Conservation (phyloP, 2,113 vertebrate species). For the Alouatta palliata region DNA sequence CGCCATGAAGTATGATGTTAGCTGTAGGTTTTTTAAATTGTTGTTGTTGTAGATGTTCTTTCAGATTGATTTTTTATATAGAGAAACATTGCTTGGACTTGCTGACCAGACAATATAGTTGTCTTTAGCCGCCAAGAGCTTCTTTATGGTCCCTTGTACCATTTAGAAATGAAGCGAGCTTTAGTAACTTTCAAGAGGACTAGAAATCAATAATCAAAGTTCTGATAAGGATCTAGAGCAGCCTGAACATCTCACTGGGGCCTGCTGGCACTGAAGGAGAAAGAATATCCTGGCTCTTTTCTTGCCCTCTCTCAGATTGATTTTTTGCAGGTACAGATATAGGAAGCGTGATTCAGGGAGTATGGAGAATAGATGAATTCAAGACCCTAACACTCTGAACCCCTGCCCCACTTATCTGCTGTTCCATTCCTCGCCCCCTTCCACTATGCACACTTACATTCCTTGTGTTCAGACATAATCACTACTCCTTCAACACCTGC, state of each 20-base stretch:
- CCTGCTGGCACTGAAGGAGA: neutral
- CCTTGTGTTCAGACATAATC: neutral
- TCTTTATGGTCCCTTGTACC: neutral
- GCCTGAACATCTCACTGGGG: neutral
- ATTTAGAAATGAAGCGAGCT: neutral
- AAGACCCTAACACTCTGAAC: neutral
- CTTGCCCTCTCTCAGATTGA: neutral
- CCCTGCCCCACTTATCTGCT: neutral
- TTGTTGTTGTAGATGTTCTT: neutral
- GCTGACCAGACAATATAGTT: neutral
- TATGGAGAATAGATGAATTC: neutral
- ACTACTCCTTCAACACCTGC: neutral
- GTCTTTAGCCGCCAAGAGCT: neutral
- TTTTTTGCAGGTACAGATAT: conserved; percentile 39
- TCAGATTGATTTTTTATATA: conserved; percentile 35
- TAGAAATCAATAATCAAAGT: neutral
- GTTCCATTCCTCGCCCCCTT: neutral
- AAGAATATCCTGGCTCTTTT: neutral
- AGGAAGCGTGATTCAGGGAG: conserved; percentile 38
- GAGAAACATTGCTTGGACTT: neutral
- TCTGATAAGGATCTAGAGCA: conserved; percentile 45
- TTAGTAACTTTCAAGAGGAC: conserved; percentile 20
- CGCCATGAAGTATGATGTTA: neutral
- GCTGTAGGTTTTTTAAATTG: neutral
- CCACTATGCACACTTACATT: neutral